Percentiles rank a stretch among this genome's conserved stretches.
These are phyloP conservation scores for Ennomos erosarius DNA, from an alignment of 2,888 invertebrate genomes.

Conservation along the genomic window DNA sequence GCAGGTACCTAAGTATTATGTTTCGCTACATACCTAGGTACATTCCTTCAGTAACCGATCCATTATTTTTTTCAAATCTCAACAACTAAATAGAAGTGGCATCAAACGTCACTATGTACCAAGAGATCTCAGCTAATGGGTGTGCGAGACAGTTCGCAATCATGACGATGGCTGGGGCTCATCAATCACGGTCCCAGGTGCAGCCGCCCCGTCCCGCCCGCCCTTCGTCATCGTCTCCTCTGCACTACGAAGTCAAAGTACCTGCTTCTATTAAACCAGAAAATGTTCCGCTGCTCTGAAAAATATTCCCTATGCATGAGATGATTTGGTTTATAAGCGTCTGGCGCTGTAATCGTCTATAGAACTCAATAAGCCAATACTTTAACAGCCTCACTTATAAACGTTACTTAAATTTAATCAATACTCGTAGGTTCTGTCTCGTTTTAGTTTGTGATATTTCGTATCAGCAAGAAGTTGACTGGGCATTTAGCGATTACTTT, in stretches of 20 bases:
- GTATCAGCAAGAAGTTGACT: no score
- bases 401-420: no score
- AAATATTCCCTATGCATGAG: not conserved
- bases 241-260: conserved; percentile 49
- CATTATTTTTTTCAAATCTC: not conserved
- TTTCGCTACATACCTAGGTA: no score
- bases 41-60: no score
- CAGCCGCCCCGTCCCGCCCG: conserved; percentile 44
- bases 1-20: no score
- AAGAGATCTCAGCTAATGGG: conserved; percentile 55
- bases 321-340: no score
- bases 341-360: no score
- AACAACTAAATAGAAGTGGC: conserved; percentile 6
- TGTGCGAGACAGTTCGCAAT: conserved; percentile 61
- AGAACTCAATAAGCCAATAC: not conserved
- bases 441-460: no score
- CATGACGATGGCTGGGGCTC: conserved; percentile 73
- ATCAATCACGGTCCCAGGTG: conserved; percentile 83
- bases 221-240: conserved; percentile 51
- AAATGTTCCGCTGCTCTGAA: conserved; percentile 1
- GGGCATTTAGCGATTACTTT: no score
- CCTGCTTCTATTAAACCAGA: conserved; percentile 29
- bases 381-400: no score
- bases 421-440: no score
- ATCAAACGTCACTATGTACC: conserved; percentile 24